A percentile compares a stretch with the other conserved stretches of the same genome.
These are phyloP conservation scores for Arenicola marina DNA, from an alignment of 2,888 invertebrate species.

Conservation along the genomic window DNA sequence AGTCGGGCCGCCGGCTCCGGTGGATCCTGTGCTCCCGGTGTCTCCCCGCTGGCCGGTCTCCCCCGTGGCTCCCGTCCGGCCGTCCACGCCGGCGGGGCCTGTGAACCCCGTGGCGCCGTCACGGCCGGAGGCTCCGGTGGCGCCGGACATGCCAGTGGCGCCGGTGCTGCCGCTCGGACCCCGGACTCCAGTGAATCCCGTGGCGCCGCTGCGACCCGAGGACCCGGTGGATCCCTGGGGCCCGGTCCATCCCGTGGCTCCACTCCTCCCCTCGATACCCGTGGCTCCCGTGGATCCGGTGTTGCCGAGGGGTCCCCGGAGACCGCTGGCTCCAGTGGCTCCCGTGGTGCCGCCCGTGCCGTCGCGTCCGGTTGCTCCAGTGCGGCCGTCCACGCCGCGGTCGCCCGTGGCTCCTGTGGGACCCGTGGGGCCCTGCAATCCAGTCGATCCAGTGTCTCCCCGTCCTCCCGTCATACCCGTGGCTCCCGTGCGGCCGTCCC, in stretches of 20 bases:
- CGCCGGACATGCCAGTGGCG: constrained; percentile 7
- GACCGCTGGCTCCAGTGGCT: neutral
- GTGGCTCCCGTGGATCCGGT: neutral
- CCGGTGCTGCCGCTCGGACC: constrained; percentile 6
- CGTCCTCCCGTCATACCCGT: neutral
- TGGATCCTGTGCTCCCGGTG: constrained; percentile 30
- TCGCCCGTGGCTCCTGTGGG: constrained; percentile 22
- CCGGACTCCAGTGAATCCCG: neutral
- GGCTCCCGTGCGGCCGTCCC: neutral
- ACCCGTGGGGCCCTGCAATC: constrained; percentile 16
- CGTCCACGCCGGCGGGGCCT: constrained; percentile 24
- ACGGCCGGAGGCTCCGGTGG: constrained; percentile 14
- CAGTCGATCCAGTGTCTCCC: neutral
- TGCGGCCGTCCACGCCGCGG: constrained; percentile 12
- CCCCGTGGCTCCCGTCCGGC: constrained; percentile 16
- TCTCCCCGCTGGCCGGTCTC: constrained; percentile 38
- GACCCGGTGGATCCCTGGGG: neutral
- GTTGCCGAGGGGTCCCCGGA: no score
- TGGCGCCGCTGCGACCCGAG: neutral
- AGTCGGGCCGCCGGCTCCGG: constrained; percentile 20
- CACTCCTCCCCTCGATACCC: neutral
- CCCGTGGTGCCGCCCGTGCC: constrained; percentile 26
- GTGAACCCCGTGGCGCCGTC: constrained; percentile 24
- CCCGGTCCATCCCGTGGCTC: neutral
- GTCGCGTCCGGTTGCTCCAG: constrained; percentile 12